These are phyloP conservation scores for Drosophila helvetica DNA, from an alignment of 2,888 invertebrate genomes.

Conservation along the genomic window DNA sequence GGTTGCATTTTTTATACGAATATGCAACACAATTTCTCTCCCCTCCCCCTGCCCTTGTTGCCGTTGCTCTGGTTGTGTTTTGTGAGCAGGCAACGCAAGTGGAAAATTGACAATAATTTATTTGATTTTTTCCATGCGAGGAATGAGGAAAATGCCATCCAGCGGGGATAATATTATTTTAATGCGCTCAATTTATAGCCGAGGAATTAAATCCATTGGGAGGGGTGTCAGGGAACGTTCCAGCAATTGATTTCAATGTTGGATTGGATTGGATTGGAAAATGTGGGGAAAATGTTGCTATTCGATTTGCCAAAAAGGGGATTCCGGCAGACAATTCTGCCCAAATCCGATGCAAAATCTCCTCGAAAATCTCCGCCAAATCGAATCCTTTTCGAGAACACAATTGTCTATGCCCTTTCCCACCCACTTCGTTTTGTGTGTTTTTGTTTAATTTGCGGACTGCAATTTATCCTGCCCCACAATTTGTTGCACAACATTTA, in stretches of 20 bases:
- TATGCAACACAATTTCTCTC: conserved; percentile 46
- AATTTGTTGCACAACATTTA: conserved; percentile 77
- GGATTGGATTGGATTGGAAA: too few relatives aligned
- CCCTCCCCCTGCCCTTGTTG: neutral
- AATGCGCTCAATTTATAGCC: conserved; percentile 72
- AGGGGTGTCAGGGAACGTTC: neutral
- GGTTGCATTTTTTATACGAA: conserved; percentile 76
- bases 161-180: conserved; percentile 66
- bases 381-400: conserved; percentile 45
- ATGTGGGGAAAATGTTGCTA: neutral
- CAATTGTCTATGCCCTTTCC: conserved; percentile 2
- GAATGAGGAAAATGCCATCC: conserved; percentile 46
- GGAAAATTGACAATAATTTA: conserved; percentile 81
- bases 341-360: neutral
- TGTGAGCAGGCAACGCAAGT: conserved; percentile 55
- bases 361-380: neutral
- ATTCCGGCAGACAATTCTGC: too few relatives aligned
- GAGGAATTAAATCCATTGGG: conserved; percentile 22
- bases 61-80: conserved; percentile 21
- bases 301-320: too few relatives aligned
- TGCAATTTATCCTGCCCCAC: conserved; percentile 70
- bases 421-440: conserved; percentile 23
- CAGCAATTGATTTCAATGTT: neutral
- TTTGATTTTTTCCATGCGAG: conserved; percentile 57
- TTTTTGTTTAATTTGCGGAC: conserved; percentile 63